These are phyloP conservation scores for Nibea albiflora DNA, from an alignment of 2,113 vertebrate species.

Conservation along the genomic window DNA sequence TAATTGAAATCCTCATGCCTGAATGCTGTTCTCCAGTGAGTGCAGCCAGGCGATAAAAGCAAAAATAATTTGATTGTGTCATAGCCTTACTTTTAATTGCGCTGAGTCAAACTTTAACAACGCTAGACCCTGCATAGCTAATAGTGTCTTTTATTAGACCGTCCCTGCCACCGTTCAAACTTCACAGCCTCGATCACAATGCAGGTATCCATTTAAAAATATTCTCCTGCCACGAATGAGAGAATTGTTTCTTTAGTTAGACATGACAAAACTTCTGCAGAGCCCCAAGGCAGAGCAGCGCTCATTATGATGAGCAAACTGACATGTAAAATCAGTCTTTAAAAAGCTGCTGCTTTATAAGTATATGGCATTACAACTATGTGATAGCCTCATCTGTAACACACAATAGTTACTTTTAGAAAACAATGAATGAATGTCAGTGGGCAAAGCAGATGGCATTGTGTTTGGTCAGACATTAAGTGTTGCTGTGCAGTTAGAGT, in stretches of 20 bases:
- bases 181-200: no score
- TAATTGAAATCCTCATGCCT: no score
- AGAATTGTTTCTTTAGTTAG: neutral
- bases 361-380: neutral
- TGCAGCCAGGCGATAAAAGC: no score
- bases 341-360: neutral
- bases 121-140: neutral
- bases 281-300: neutral
- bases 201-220: neutral
- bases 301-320: neutral
- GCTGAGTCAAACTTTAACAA: no score
- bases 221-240: no score
- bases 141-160: neutral
- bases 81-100: no score
- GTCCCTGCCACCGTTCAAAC: neutral
- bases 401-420: neutral
- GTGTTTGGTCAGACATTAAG: slow-evolving; percentile 5
- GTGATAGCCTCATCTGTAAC: neutral
- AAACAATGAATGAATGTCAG: neutral
- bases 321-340: neutral
- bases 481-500: neutral
- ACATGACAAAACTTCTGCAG: neutral
- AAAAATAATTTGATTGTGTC: no score
- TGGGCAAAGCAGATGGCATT: neutral
- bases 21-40: no score